Evolutionary conservation across 2,888 invertebrate species (phyloP).

Genomic region (Microplitis manilae): DNA sequence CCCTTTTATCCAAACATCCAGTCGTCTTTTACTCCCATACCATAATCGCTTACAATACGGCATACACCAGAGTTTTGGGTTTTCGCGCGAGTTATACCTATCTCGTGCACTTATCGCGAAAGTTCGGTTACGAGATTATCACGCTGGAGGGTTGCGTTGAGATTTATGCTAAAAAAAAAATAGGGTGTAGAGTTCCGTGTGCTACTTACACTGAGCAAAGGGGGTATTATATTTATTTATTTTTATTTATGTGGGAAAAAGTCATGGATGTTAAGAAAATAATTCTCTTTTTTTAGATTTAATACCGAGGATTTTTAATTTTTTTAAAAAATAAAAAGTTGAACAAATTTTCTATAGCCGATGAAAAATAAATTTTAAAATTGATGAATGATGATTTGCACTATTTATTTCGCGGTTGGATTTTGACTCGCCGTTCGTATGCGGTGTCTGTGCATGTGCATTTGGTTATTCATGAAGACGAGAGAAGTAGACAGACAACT

Average conservation of each 20-base stretch:
- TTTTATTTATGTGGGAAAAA: not conserved
- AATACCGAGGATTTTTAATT: no score
- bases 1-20: not conserved
- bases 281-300: no score
- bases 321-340: no score
- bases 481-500: conserved; percentile 28
- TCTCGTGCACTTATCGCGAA: conserved; percentile 53
- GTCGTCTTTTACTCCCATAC: conserved; percentile 30
- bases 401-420: no score
- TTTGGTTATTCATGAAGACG: conserved; percentile 20
- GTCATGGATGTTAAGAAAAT: not conserved
- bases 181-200: conserved; percentile 5
- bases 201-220: not conserved
- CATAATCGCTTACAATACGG: not conserved
- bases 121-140: conserved; percentile 56
- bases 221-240: not conserved
- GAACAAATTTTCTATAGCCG: no score
- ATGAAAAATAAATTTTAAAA: no score
- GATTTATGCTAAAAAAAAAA: conserved; percentile 43
- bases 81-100: conserved; percentile 53
- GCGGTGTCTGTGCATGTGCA: not conserved
- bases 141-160: conserved; percentile 26
- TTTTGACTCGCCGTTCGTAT: no score
- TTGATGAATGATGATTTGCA: no score
- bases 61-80: not conserved